phyloP scores from a whole-genome alignment of 2,113 vertebrate species.

The Cavia aperea region DNA sequence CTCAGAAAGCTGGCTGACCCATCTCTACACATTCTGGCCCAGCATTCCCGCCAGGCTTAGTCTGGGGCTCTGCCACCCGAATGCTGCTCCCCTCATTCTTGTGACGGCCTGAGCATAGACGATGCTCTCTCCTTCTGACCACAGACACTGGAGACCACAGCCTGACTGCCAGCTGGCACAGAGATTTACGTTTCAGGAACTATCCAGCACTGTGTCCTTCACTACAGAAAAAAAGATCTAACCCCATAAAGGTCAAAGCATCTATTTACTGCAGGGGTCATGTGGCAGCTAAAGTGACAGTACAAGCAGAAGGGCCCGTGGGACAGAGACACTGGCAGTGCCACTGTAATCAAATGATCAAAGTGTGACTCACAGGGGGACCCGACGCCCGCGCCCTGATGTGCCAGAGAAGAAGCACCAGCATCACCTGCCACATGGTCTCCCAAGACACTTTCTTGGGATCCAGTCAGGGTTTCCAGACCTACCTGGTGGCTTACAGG shows the following conservation, averaged over 20 bases:
- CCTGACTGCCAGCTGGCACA: not conserved
- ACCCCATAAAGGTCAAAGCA: not conserved
- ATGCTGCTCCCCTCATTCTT: not conserved
- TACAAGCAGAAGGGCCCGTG: not conserved
- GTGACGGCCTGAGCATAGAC: not conserved
- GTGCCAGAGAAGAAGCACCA: rapidly evolving
- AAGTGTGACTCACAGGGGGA: not conserved
- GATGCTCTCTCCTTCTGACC: not conserved
- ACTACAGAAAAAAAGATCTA: not conserved
- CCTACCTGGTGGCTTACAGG: not conserved
- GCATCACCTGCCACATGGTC: not conserved
- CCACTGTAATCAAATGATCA: not conserved
- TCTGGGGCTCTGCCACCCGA: not conserved
- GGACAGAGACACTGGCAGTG: too few relatives aligned
- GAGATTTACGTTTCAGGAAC: not conserved
- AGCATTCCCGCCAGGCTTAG: not conserved
- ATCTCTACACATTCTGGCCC: not conserved
- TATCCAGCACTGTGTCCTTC: not conserved
- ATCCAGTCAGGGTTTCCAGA: not conserved
- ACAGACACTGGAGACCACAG: not conserved
- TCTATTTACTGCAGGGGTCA: not conserved
- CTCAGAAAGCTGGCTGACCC: not conserved
- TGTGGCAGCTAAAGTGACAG: not conserved
- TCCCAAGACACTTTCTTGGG: not conserved
- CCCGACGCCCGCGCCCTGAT: not conserved